Percentiles rank a stretch among this genome's conserved stretches.
These are phyloP conservation scores for Diplosoma virens DNA, from an alignment of 23 tunicate species.

Conservation along the genomic window DNA sequence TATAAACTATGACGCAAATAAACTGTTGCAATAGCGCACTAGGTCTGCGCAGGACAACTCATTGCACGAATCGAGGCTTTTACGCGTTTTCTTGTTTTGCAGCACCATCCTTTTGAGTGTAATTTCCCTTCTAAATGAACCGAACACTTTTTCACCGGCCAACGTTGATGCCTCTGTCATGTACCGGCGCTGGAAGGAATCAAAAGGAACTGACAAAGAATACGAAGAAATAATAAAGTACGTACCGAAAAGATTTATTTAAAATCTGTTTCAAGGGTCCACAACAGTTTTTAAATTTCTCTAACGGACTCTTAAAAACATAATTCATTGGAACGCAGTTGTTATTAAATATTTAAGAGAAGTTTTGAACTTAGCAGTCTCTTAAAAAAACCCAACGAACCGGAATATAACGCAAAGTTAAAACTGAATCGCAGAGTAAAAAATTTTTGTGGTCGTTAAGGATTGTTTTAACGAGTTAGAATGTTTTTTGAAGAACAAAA, in stretches of 20 bases:
- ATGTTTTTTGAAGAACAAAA: no score
- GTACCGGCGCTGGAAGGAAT: slow-evolving; percentile 95
- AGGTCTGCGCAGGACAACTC: no score
- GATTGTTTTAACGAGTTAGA: no score
- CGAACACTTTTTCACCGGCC: slow-evolving; percentile 96
- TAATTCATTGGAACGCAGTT: background rate
- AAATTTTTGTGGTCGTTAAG: no score
- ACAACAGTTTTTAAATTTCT: no score
- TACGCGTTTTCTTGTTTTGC: slow-evolving; percentile 8
- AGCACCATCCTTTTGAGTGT: slow-evolving; percentile 92
- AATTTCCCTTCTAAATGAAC: slow-evolving; percentile 92
- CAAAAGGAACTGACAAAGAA: slow-evolving; percentile 87
- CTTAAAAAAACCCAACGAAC: no score
- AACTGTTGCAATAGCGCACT: no score
- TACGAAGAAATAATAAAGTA: slow-evolving; percentile 85
- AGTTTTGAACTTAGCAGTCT: background rate
- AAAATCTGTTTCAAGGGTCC: background rate
- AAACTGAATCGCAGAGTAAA: no score
- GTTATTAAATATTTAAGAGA: background rate
- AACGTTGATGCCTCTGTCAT: slow-evolving; percentile 98
- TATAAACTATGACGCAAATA: no score
- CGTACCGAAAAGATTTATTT: background rate
- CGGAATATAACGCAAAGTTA: no score
- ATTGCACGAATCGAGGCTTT: no score
- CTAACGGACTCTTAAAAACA: no score